Base-by-base conservation (phyloP, 2,113 vertebrate genomes). In the Rhineura floridana region DNA sequence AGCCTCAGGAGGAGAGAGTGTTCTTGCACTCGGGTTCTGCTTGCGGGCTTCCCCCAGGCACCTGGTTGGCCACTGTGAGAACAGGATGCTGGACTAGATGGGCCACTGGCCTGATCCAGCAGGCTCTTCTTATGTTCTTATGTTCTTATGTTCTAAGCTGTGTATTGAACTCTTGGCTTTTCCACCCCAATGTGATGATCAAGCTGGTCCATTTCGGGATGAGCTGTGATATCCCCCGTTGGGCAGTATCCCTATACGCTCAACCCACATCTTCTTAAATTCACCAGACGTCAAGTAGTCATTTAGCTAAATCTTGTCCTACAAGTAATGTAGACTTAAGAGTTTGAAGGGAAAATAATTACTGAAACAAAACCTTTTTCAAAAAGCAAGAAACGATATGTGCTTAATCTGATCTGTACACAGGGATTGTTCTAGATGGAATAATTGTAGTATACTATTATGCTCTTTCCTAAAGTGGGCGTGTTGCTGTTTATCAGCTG, bases 401-500 rank as follows among this genome's bases (percentile, higher is more conserved):
- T 89, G 80, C 44, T 78, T 92, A 83, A 15, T 78, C 87, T 87
- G 88, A 86, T 89, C 87, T 91, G 83, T 91, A 36, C 65, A 10
- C 84, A 70, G 83, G 62, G 42, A 36, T 93, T 88, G 89, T 70
- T 93, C 91, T 67, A 52, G 86, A 92, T 70, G 69, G 92, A 94
- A 75, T 63, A 77, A 92, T 91, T 86, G 21, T 86, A 86, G 87
- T 88, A 46, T 90, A 44, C 0, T 73, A 86, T 91, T 94, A 92
- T 93, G 88, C 94, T 95, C 87, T 95, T 93, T 93, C 93, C 90
- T 94, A 23, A 87, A 92, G 87, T 90, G 42, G 59, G 88, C 85
- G 0, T 91, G 92, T 88, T 93, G 79, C 48, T 95, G 59, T 81
- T 91, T 89, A 83, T 97, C 97, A 97, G 97, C 97, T 48, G 96